Percentiles rank a stretch among this genome's conserved stretches.
Conservation (phyloP, 2,113 vertebrate genomes). For the Cryptotis parvus region DNA sequence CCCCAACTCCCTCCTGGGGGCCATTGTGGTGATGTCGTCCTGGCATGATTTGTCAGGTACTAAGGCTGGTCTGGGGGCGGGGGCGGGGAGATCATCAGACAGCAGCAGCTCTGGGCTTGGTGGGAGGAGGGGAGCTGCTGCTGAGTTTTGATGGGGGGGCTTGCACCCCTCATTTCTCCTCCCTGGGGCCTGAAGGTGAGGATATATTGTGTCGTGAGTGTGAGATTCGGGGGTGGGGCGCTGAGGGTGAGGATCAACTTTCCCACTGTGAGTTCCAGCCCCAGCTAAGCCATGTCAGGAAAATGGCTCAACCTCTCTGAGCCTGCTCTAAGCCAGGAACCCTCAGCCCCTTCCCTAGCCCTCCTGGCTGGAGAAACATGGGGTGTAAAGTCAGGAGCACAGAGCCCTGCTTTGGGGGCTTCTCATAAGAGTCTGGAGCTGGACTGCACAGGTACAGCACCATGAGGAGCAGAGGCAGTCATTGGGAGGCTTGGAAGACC, state of each 20-base stretch:
- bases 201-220: fast-evolving
- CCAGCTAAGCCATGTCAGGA: not conserved
- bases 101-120: no score
- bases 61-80: not conserved
- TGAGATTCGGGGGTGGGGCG: not conserved
- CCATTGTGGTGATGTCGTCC: not conserved
- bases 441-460: not conserved
- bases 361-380: not conserved
- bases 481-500: not conserved
- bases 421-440: not conserved
- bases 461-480: not conserved
- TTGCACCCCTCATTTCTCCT: not conserved
- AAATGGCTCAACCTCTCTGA: slow-evolving; percentile 2
- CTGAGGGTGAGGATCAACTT: no score
- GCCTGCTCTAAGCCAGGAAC: no score
- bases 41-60: not conserved
- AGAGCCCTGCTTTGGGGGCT: fast-evolving
- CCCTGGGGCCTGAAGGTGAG: not conserved
- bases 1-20: not conserved
- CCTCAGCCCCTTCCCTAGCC: not conserved
- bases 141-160: no score
- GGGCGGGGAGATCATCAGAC: no score
- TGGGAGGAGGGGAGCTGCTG: fast-evolving
- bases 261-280: not conserved
- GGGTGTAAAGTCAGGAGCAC: not conserved